A percentile compares a stretch with the other conserved stretches of the same genome.
phyloP scores from a whole-genome alignment of 2,113 vertebrate species.

The Saguinus imperator region DNA sequence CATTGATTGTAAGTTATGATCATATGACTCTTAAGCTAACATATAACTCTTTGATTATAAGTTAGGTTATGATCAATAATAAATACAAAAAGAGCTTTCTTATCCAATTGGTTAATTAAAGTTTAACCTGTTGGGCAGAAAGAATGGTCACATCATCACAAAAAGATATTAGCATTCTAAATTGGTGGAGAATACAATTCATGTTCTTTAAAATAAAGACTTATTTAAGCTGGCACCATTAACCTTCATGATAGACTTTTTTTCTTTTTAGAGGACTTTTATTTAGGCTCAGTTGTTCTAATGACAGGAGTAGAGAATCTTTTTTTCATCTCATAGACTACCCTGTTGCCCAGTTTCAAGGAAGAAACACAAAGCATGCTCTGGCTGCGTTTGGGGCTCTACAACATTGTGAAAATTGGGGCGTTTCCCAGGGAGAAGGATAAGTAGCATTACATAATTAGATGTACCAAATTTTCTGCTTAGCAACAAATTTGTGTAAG shows the following conservation, averaged over 20 bases:
- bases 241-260: background rate
- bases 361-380: conserved; percentile 74
- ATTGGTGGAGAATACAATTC: background rate
- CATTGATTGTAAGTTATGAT: too few species aligned
- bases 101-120: background rate
- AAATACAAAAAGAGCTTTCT: background rate
- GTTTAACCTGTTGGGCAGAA: background rate
- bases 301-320: conserved; percentile 72
- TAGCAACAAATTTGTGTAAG: conserved; percentile 97
- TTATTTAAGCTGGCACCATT: background rate
- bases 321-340: conserved; percentile 70
- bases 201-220: background rate
- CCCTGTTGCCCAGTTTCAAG: conserved; percentile 81
- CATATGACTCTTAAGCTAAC: too few species aligned
- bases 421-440: conserved; percentile 85
- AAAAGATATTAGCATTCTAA: background rate
- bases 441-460: conserved; percentile 91
- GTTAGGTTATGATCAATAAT: background rate
- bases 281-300: conserved; percentile 62
- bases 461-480: conserved; percentile 87
- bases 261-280: conserved; percentile 49
- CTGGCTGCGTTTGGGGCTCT: conserved; percentile 80
- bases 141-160: background rate
- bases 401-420: conserved; percentile 83
- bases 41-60: too few species aligned